Percentiles rank a stretch among this genome's conserved stretches.
Evolutionary conservation across 2,888 invertebrate species (phyloP).

Genomic region (Trissonchulus latispiculum): DNA sequence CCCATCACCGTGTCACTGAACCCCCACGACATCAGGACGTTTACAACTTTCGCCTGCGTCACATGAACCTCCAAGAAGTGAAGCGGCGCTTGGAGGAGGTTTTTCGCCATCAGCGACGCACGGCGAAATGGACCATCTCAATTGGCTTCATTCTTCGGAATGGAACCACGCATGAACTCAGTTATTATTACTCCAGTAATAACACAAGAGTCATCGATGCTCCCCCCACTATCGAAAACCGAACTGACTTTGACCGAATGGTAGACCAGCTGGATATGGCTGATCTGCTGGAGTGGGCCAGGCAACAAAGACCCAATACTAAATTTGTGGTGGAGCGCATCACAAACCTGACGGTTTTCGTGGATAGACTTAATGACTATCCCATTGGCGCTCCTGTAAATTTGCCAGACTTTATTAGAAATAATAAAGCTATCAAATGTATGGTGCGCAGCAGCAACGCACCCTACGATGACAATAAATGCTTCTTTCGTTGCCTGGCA

Average conservation of each 20-base stretch:
- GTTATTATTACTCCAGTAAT: not conserved
- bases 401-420: not conserved
- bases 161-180: too few species aligned
- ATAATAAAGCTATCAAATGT: not conserved
- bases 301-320: slow-evolving; percentile 8
- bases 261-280: too few species aligned
- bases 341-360: not conserved
- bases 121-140: slow-evolving; percentile 7
- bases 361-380: not conserved
- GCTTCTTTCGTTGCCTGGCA: slow-evolving; percentile 8
- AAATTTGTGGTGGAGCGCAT: slow-evolving; percentile 1
- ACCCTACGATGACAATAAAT: not conserved
- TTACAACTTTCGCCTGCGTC: slow-evolving; percentile 1
- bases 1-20: not conserved
- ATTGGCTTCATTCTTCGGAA: slow-evolving; percentile 7
- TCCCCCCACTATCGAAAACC: not conserved
- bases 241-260: not conserved
- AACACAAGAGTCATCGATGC: not conserved
- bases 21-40: not conserved
- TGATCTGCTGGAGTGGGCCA: slow-evolving; percentile 7
- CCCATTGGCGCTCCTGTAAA: not conserved
- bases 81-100: not conserved
- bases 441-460: not conserved
- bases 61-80: not conserved
- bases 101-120: not conserved